Base-by-base conservation (phyloP, 2,113 vertebrate species). In the Nettapus auritus region DNA sequence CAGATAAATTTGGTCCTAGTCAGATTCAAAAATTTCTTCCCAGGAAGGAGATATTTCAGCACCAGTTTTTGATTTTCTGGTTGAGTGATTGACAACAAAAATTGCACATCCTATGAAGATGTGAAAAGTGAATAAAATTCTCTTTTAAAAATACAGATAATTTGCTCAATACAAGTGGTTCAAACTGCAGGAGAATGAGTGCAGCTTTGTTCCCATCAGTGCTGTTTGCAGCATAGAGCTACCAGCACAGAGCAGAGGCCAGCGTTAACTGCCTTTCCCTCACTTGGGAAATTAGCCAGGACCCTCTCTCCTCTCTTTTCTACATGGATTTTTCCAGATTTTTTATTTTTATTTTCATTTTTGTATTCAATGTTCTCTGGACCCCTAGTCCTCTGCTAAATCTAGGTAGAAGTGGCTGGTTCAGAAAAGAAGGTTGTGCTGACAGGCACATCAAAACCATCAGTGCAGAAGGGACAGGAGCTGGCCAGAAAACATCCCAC, bases 261-360 rank as follows among this genome's bases (percentile, higher is more conserved):
- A 10, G 20, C 53, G 23, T 79, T 31, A 28, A 8, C 28, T 87
- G 9, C 26, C 12, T 77, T 89, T 56, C 17, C 6, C 3, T 69
- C 1, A 0, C 8, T 33, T 69, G 25, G 33, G 48, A 80, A 17
- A 31, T 0, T n/a, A 59, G 55, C 19, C 20, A 3, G 3, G 8
- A 40, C 68, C 9, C 8, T 59, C 14, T 69, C 10, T 57, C 13
- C 33, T 33, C 10, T 44, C 29, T 68, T 14, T 46, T 74, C 17
- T 40, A 33, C 13, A 3, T 0, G 0, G 34, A 50, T 75, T 76
- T 67, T 62, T 34, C 8, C 1, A 3, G 7, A 13, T 4, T 25
- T n/a, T 40, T 23, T 48, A 5, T 48, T 48, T 48, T 19, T 48
- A 14, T 44, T 13, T 48, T 20, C 21, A 10, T 48, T 60, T 40